phyloP scores from a whole-genome alignment of 2,797 vertebrate species.

The Dermochelys coriacea region DNA sequence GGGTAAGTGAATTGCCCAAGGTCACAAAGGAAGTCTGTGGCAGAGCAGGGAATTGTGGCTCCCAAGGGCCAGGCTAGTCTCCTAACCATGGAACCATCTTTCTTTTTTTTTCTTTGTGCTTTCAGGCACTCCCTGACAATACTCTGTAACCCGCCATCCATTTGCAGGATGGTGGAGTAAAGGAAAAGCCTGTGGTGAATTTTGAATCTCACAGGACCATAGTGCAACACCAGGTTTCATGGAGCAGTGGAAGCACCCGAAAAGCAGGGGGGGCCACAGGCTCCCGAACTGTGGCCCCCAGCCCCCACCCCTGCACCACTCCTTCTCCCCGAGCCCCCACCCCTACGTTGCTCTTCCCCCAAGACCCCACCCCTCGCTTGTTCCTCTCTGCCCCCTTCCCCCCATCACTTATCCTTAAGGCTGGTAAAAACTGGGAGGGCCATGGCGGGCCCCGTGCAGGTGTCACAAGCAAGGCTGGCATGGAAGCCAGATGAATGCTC shows the following conservation, averaged over 20 bases:
- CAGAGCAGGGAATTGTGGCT: background rate
- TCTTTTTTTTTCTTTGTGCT: background rate
- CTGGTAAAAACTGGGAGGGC: no score
- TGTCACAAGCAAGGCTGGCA: background rate
- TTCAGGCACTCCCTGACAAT: background rate
- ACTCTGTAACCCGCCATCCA: rapidly evolving
- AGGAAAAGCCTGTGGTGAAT: background rate
- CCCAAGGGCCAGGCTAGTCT: background rate
- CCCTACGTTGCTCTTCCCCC: no score
- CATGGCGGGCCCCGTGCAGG: background rate
- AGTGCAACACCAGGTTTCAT: background rate
- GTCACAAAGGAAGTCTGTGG: background rate
- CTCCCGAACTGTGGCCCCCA: no score
- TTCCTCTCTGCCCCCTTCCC: no score
- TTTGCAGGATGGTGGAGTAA: background rate
- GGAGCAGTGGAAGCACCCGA: background rate
- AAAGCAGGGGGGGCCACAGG: no score
- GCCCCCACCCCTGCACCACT: no score
- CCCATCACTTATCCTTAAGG: no score
- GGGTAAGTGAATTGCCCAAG: background rate
- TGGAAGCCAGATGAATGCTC: background rate
- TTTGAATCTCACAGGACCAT: background rate
- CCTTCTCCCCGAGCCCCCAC: no score
- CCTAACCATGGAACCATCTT: background rate
- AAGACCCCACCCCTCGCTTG: no score